phyloP scores from a whole-genome alignment of 2,888 invertebrate genomes.

The Eupithecia vulgata region DNA sequence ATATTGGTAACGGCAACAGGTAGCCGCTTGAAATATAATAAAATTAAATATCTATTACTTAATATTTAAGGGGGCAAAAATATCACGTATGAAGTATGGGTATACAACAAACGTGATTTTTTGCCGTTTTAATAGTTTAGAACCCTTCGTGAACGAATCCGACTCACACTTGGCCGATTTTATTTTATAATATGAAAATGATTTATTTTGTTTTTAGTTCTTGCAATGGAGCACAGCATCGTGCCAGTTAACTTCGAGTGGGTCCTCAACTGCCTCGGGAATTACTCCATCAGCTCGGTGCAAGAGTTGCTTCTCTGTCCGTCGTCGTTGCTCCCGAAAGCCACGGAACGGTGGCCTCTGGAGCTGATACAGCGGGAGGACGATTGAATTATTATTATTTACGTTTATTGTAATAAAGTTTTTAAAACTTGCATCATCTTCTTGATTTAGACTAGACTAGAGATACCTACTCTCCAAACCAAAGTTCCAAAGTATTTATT shows the following conservation, averaged over 20 bases:
- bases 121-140: too few relatives aligned
- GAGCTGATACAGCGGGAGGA: slow-evolving; percentile 57
- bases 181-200: neutral
- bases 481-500: too few relatives aligned
- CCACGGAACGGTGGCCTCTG: slow-evolving; percentile 61
- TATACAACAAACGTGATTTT: too few relatives aligned
- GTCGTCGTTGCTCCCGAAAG: slow-evolving; percentile 56
- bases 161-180: too few relatives aligned
- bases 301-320: slow-evolving; percentile 70
- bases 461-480: too few relatives aligned
- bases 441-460: neutral
- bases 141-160: too few relatives aligned
- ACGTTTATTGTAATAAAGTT: slow-evolving; percentile 30
- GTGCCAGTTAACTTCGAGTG: slow-evolving; percentile 80
- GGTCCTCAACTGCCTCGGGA: slow-evolving; percentile 77
- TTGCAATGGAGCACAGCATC: slow-evolving; percentile 67
- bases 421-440: slow-evolving; percentile 25
- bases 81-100: too few relatives aligned
- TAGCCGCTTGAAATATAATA: too few relatives aligned
- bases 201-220: slow-evolving; percentile 54
- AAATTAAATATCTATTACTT: too few relatives aligned
- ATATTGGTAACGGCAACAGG: too few relatives aligned
- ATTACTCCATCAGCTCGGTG: slow-evolving; percentile 63
- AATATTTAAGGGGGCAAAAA: too few relatives aligned
- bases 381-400: slow-evolving; percentile 41